Conservation (phyloP, 2,113 vertebrate genomes). For the Brachionichthys hirsutus region DNA sequence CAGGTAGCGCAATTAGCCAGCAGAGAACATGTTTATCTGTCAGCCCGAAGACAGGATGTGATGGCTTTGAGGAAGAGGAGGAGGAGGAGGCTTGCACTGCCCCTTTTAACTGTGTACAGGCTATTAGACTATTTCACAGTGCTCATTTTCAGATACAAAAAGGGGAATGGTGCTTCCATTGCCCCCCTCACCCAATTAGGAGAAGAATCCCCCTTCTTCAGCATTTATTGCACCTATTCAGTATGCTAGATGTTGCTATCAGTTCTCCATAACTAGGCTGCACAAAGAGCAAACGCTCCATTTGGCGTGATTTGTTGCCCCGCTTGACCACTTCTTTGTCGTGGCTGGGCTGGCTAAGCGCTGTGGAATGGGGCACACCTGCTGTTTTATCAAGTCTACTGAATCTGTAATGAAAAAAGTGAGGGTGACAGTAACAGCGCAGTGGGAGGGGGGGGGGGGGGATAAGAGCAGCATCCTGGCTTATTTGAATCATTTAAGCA, state of each 20-base stretch:
- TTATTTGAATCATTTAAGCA: slow-evolving; percentile 94
- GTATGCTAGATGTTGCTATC: slow-evolving; percentile 89
- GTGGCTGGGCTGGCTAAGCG: slow-evolving; percentile 89
- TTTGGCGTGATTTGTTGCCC: slow-evolving; percentile 98
- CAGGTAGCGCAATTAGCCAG: slow-evolving; percentile 70
- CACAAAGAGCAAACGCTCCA: slow-evolving; percentile 88
- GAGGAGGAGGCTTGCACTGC: slow-evolving; percentile 27
- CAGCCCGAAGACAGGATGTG: slow-evolving; percentile 61
- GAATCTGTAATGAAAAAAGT: slow-evolving; percentile 98
- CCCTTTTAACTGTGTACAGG: slow-evolving; percentile 71
- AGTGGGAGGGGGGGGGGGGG: slow-evolving; percentile 65
- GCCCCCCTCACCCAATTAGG: slow-evolving; percentile 90
- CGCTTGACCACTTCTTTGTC: slow-evolving; percentile 97
- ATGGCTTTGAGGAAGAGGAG: slow-evolving; percentile 38
- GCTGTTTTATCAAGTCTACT: slow-evolving; percentile 98
- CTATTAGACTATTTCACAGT: slow-evolving; percentile 81
- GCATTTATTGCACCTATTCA: slow-evolving; percentile 97
- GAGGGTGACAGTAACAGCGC: slow-evolving; percentile 84
- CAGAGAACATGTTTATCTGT: slow-evolving; percentile 68
- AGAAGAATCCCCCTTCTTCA: slow-evolving; percentile 86
- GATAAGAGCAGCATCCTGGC: slow-evolving; percentile 84
- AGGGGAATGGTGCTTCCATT: slow-evolving; percentile 43
- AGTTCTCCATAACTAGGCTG: slow-evolving; percentile 92
- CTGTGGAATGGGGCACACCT: slow-evolving; percentile 90
- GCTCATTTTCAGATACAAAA: slow-evolving; percentile 77